Conservation (phyloP, 92 coral and sea anemone species). For the Paramuricea clavata region DNA sequence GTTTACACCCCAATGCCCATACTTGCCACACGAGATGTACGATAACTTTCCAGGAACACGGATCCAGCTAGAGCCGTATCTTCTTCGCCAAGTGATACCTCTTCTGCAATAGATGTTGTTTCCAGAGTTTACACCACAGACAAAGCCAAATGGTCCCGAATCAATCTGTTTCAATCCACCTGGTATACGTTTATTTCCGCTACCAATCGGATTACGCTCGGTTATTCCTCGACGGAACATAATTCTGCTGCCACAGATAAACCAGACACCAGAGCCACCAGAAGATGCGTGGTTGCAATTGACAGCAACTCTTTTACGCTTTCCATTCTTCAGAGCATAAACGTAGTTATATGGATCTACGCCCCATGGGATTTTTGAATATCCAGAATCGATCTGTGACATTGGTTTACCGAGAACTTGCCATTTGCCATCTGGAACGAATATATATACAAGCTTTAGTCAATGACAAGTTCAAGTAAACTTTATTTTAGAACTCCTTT, state of each 20-base stretch:
- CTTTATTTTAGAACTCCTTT: no score
- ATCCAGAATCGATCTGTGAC: slow-evolving; percentile 18
- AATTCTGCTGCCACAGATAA: background rate
- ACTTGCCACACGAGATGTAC: slow-evolving; percentile 43
- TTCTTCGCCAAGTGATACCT: background rate
- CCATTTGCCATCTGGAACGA: background rate
- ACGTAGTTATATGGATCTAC: background rate
- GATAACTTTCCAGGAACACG: background rate
- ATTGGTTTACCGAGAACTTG: background rate
- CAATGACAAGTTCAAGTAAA: background rate
- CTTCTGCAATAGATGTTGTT: background rate
- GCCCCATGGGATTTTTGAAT: background rate
- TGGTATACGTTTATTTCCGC: background rate
- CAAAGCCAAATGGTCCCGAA: slow-evolving; percentile 12
- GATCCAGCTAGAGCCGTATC: slow-evolving; percentile 6
- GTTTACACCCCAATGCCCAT: slow-evolving; percentile 48
- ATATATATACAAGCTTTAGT: background rate
- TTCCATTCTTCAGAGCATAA: slow-evolving; percentile 4
- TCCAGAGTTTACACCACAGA: background rate
- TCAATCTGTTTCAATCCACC: slow-evolving; percentile 9
- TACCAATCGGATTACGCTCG: background rate
- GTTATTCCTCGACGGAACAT: background rate
- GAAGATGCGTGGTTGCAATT: background rate
- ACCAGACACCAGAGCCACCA: slow-evolving; percentile 22
- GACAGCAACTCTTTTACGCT: background rate